These are phyloP conservation scores for Drosophila pectinifera DNA, from an alignment of 1,140 invertebrate genomes.

Conservation along the genomic window DNA sequence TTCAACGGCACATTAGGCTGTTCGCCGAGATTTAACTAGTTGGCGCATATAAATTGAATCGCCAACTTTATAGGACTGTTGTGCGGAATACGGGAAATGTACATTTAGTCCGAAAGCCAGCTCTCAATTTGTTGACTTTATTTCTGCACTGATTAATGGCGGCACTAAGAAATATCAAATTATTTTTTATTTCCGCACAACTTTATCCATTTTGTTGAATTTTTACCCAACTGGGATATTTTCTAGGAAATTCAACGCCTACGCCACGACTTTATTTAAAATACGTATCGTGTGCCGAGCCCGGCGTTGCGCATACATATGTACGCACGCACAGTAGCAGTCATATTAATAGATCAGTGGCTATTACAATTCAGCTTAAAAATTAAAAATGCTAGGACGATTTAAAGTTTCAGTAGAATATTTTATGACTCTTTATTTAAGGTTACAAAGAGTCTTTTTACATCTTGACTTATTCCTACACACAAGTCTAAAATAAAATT, in stretches of 20 bases:
- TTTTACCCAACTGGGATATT: constrained; percentile 1
- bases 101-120: constrained; percentile 34
- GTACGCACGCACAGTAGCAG: neutral
- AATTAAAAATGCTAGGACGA: too few species aligned
- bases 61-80: constrained; percentile 19
- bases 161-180: constrained; percentile 18
- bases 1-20: constrained; percentile 41
- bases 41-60: constrained; percentile 51
- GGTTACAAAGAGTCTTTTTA: too few species aligned
- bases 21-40: constrained; percentile 13
- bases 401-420: neutral
- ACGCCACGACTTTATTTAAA: constrained; percentile 6
- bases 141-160: constrained; percentile 27
- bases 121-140: constrained; percentile 61
- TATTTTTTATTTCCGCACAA: neutral
- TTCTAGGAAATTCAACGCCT: neutral
- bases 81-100: neutral
- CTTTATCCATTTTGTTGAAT: neutral
- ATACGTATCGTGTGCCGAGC: neutral
- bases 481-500: too few species aligned
- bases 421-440: neutral
- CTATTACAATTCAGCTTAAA: too few species aligned
- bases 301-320: neutral
- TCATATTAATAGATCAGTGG: neutral
- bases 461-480: too few species aligned